phyloP scores from a whole-genome alignment of 2,888 invertebrate genomes.

The Pachliopta kotzebuea region DNA sequence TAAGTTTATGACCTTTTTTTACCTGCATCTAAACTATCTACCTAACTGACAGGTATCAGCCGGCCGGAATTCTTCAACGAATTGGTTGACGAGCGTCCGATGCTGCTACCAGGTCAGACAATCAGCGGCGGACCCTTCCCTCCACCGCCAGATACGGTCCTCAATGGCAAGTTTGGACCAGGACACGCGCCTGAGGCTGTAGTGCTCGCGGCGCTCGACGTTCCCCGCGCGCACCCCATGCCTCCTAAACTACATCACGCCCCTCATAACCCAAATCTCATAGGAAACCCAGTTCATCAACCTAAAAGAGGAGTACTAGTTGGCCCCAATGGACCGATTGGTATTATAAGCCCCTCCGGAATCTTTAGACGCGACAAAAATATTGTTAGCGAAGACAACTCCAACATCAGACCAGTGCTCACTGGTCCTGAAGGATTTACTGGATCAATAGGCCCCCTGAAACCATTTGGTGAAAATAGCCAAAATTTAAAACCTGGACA shows the following conservation, averaged over 20 bases:
- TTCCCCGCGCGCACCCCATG: conserved; percentile 28
- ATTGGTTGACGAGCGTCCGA: conserved; percentile 56
- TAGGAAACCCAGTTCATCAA: conserved; percentile 9
- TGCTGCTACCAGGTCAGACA: conserved; percentile 49
- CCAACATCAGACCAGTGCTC: conserved; percentile 43
- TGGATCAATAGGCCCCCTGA: conserved; percentile 38
- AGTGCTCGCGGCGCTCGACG: conserved; percentile 32
- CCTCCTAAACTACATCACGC: conserved; percentile 28
- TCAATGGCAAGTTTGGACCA: conserved; percentile 37
- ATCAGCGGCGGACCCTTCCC: conserved; percentile 43
- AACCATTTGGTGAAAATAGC: conserved; percentile 11
- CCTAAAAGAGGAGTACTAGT: conserved; percentile 30
- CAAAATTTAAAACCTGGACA: conserved; percentile 33
- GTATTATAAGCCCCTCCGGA: conserved; percentile 63
- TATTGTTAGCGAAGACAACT: conserved; percentile 28
- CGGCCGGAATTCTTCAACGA: conserved; percentile 62
- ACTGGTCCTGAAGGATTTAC: conserved; percentile 60
- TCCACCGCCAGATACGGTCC: conserved; percentile 37
- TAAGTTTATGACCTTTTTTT: too few relatives aligned
- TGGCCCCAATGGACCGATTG: conserved; percentile 56
- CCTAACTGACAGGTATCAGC: background rate
- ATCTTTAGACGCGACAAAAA: conserved; percentile 21
- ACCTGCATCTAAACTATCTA: too few relatives aligned
- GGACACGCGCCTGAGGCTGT: conserved; percentile 36
- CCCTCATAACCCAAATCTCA: conserved; percentile 15